Evolutionary conservation across 2,888 invertebrate species (phyloP).

Genomic region (Sipha maydis): DNA sequence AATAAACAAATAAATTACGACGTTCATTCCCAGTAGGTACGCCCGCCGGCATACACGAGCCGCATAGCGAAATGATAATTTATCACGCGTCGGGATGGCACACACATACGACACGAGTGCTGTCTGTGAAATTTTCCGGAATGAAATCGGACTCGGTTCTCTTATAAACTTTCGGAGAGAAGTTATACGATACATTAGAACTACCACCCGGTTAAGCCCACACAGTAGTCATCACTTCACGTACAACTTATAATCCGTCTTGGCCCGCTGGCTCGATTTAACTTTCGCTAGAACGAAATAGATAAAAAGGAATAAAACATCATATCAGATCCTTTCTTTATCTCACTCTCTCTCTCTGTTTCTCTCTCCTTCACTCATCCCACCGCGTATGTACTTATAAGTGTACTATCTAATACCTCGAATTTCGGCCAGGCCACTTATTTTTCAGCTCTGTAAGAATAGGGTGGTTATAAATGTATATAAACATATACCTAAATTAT

Average conservation of each 20-base stretch:
- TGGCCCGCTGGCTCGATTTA: slow-evolving; percentile 14
- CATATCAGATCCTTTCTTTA: slow-evolving; percentile 12
- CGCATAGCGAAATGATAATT: neutral
- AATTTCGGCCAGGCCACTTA: slow-evolving; percentile 14
- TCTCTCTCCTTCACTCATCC: no score
- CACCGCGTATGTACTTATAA: neutral
- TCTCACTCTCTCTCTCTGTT: no score
- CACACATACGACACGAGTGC: neutral
- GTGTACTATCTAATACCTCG: neutral
- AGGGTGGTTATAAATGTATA: no score
- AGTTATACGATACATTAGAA: slow-evolving; percentile 31
- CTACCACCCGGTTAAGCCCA: neutral
- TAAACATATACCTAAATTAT: no score
- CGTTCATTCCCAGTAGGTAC: no score
- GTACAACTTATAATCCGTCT: slow-evolving; percentile 35
- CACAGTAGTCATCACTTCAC: slow-evolving; percentile 36
- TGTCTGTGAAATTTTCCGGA: neutral
- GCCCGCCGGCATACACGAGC: no score
- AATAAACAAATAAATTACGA: no score
- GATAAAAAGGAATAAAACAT: slow-evolving; percentile 29
- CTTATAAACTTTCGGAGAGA: neutral
- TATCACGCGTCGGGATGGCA: neutral
- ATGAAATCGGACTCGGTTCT: neutral
- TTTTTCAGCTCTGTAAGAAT: neutral
- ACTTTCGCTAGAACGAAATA: slow-evolving; percentile 30